Conservation (phyloP, 1,140 invertebrate species). For the Anadara kagoshimensis region DNA sequence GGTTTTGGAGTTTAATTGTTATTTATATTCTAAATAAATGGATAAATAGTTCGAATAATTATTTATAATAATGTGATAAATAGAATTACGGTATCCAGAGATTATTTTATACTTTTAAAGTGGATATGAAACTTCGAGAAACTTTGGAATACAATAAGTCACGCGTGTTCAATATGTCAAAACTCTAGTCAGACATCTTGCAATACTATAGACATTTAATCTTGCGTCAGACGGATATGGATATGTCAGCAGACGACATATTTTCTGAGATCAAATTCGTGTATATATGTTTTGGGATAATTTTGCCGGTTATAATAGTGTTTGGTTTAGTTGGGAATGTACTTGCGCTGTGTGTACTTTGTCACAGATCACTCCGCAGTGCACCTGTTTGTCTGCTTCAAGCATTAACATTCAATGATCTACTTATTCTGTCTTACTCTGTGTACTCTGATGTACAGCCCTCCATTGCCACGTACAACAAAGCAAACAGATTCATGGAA, state of each 20-base stretch:
- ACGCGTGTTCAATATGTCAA: too few species aligned
- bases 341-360: not conserved
- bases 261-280: slow-evolving; percentile 1
- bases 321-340: slow-evolving; percentile 19
- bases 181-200: too few species aligned
- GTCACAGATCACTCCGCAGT: slow-evolving; percentile 5
- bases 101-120: too few species aligned
- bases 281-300: slow-evolving; percentile 12
- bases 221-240: not conserved
- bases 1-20: too few species aligned
- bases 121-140: too few species aligned
- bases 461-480: not conserved
- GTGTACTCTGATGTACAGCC: slow-evolving; percentile 14
- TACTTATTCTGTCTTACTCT: slow-evolving; percentile 9
- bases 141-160: too few species aligned
- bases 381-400: slow-evolving; percentile 15
- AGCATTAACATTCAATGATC: slow-evolving; percentile 12
- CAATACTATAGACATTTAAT: too few species aligned
- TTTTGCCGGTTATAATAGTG: slow-evolving; percentile 1
- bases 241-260: slow-evolving; percentile 6
- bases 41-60: too few species aligned
- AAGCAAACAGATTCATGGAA: not conserved
- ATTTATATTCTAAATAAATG: too few species aligned
- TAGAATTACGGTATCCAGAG: too few species aligned
- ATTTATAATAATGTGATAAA: too few species aligned